Conservation (phyloP, 1,140 invertebrate genomes). For the Leptinotarsa defecta region DNA sequence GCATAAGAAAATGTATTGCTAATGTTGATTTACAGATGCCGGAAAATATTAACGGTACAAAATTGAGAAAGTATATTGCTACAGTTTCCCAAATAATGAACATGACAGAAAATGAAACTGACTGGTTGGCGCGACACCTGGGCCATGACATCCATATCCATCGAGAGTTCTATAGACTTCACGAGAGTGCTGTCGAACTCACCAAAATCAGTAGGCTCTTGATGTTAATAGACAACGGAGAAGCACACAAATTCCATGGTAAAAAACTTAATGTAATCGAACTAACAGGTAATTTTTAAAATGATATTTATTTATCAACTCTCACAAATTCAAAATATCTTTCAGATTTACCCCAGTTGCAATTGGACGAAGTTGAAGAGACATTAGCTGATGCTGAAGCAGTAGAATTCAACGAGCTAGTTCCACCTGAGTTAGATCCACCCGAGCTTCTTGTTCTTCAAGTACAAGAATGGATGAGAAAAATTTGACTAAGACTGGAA, state of each 20-base stretch:
- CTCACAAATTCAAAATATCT: not conserved
- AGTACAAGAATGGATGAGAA: not conserved
- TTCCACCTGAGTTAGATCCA: slow-evolving; percentile 9
- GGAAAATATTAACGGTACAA: slow-evolving; percentile 14
- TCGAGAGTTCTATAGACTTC: slow-evolving; percentile 27
- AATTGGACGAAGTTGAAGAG: not conserved
- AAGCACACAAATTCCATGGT: not conserved
- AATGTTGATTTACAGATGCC: slow-evolving; percentile 3
- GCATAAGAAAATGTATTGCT: slow-evolving; percentile 2
- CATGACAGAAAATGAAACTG: slow-evolving; percentile 16
- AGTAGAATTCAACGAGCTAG: not conserved
- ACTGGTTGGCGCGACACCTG: slow-evolving; percentile 23
- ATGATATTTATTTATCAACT: not conserved
- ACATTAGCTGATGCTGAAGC: not conserved
- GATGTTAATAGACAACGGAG: slow-evolving; percentile 15
- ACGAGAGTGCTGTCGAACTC: slow-evolving; percentile 23
- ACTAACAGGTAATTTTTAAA: not conserved
- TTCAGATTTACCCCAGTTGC: not conserved
- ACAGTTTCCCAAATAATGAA: slow-evolving; percentile 27
- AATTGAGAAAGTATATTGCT: slow-evolving; percentile 27
- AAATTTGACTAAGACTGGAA: not conserved
- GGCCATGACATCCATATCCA: slow-evolving; percentile 18
- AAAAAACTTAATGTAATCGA: not conserved
- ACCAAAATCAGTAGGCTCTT: slow-evolving; percentile 25
- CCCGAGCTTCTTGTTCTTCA: not conserved